These are phyloP conservation scores for Hucho hucho DNA, from an alignment of 2,113 vertebrate genomes.

Conservation along the genomic window DNA sequence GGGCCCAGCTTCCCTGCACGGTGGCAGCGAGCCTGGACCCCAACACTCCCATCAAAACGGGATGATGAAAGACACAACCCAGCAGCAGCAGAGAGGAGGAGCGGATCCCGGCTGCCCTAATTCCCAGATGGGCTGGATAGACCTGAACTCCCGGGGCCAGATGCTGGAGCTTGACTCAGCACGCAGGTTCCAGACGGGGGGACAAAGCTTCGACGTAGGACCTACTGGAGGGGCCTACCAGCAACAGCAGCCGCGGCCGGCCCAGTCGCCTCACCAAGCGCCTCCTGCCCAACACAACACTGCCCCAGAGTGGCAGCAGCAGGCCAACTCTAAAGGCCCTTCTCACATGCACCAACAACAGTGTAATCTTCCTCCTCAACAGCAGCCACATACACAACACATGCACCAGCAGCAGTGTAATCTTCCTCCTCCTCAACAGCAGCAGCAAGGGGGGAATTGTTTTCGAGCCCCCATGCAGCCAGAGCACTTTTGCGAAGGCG, in stretches of 20 bases:
- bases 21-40: background rate
- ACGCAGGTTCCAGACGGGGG: conserved; percentile 65
- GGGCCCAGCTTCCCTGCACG: background rate
- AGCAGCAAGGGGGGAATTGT: conserved; percentile 58
- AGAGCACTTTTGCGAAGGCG: conserved; percentile 77
- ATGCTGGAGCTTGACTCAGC: conserved; percentile 68
- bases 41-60: background rate
- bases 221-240: conserved; percentile 55
- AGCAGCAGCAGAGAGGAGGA: background rate
- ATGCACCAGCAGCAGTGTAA: conserved; percentile 59
- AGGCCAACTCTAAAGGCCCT: conserved; percentile 55
- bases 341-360: conserved; percentile 51
- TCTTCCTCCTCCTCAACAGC: conserved; percentile 49
- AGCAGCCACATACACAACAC: conserved; percentile 48
- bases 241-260: conserved; percentile 54
- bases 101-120: conserved; percentile 24
- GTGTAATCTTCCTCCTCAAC: background rate
- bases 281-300: conserved; percentile 64
- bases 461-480: conserved; percentile 68
- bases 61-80: background rate
- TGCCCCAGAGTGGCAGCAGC: conserved; percentile 76
- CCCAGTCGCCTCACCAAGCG: conserved; percentile 54
- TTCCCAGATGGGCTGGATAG: conserved; percentile 79
- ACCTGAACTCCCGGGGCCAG: conserved; percentile 75
- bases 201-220: conserved; percentile 42